Evolutionary conservation across 2,113 vertebrate genomes (phyloP).

Genomic region (Thymallus thymallus): DNA sequence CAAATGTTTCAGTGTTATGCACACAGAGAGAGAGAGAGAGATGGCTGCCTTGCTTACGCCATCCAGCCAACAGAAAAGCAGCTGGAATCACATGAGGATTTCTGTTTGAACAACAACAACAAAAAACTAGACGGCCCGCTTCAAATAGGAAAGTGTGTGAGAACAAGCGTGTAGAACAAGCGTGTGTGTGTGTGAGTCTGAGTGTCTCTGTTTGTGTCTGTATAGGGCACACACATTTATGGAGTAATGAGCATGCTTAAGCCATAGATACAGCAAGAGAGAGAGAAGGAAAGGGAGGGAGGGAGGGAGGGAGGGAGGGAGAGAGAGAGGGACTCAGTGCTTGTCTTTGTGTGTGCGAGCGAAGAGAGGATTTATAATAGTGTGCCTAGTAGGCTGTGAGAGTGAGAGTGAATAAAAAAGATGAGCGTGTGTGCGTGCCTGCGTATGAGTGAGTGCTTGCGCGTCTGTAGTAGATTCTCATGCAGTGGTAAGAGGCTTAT

Average conservation of each 20-base stretch:
- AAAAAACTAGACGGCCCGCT: constrained; percentile 30
- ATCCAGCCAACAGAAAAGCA: constrained; percentile 30
- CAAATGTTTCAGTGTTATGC: constrained; percentile 5
- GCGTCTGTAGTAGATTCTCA: constrained; percentile 40
- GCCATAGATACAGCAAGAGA: constrained; percentile 33
- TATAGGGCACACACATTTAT: constrained; percentile 22
- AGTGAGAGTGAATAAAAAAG: constrained; percentile 16
- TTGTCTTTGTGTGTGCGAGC: constrained; percentile 23
- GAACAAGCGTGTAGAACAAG: neutral
- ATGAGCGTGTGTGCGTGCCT: constrained; percentile 15
- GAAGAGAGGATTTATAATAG: constrained; percentile 27
- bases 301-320: constrained; percentile 1
- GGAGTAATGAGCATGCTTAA: constrained; percentile 39
- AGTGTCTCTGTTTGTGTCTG: constrained; percentile 15
- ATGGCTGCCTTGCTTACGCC: neutral
- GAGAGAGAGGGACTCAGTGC: constrained; percentile 3
- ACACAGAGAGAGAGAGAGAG: constrained; percentile 6
- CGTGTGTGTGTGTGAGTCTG: neutral
- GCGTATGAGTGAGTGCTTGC: constrained; percentile 12
- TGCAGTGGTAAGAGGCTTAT: constrained; percentile 67
- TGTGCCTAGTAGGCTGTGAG: constrained; percentile 42
- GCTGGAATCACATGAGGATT: constrained; percentile 43
- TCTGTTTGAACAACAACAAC: constrained; percentile 40
- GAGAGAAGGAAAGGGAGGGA: constrained; percentile 18
- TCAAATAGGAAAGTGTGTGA: constrained; percentile 19